Conservation (phyloP, 2,888 invertebrate species). For the Spisula subtruncata region DNA sequence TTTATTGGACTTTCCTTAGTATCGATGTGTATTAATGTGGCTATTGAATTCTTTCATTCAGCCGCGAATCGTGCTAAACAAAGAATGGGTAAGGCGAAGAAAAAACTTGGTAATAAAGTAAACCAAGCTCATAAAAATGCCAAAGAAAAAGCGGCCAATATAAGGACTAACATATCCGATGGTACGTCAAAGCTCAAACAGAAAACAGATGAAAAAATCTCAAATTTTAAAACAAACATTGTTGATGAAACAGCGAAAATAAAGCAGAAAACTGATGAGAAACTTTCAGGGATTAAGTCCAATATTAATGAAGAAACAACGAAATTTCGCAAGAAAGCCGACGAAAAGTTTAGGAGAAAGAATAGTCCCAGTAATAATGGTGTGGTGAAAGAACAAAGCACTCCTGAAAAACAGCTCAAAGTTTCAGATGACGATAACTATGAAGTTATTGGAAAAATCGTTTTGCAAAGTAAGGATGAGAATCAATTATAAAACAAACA, state of each 20-base stretch:
- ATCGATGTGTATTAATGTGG: constrained; percentile 98
- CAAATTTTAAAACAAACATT: constrained; percentile 37
- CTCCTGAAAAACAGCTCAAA: background rate
- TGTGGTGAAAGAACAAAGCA: background rate
- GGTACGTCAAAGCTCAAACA: constrained; percentile 54
- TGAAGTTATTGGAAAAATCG: constrained; percentile 6
- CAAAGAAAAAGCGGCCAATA: constrained; percentile 63
- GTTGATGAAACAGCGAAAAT: constrained; percentile 53
- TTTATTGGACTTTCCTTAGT: constrained; percentile 98
- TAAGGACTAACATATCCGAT: constrained; percentile 69
- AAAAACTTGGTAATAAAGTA: constrained; percentile 68
- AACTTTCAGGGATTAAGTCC: constrained; percentile 44
- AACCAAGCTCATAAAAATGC: constrained; percentile 68
- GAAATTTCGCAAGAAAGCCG: constrained; percentile 48
- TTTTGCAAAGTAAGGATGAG: background rate
- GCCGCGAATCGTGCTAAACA: constrained; percentile 78
- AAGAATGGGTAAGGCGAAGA: constrained; percentile 71
- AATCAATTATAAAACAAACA: background rate
- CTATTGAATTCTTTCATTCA: constrained; percentile 88
- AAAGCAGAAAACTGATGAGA: constrained; percentile 56
- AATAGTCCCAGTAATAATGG: background rate
- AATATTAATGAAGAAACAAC: constrained; percentile 52
- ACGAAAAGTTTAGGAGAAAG: constrained; percentile 42
- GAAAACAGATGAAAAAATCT: constrained; percentile 47
- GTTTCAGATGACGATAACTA: background rate